phyloP scores from a whole-genome alignment of 2,113 vertebrate species.

The Eudorcas thomsonii region DNA sequence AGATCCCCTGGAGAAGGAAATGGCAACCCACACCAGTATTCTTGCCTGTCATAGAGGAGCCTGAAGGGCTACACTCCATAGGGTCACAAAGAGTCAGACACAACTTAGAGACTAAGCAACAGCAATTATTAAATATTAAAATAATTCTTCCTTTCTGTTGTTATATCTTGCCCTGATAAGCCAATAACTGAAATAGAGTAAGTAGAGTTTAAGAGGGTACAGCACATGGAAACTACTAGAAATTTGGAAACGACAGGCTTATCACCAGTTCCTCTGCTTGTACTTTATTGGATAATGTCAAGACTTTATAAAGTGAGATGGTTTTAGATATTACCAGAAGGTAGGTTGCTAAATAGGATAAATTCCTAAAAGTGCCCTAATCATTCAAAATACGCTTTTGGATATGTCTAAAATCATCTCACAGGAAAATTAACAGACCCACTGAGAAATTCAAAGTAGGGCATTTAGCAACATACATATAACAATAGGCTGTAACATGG shows the following conservation, averaged over 20 bases:
- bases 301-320: conserved; percentile 11
- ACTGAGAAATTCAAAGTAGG: conserved; percentile 86
- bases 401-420: conserved; percentile 78
- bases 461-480: conserved; percentile 77
- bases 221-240: neutral
- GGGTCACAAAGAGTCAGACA: neutral
- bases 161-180: neutral
- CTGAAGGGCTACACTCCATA: neutral
- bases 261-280: neutral
- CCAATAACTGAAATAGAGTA: neutral
- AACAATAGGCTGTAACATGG: conserved; percentile 78
- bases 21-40: neutral
- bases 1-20: neutral
- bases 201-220: neutral
- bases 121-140: neutral
- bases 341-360: conserved; percentile 79
- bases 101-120: neutral
- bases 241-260: neutral
- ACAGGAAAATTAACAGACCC: conserved; percentile 82
- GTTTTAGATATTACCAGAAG: conserved; percentile 76
- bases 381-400: conserved; percentile 81
- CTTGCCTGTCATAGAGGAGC: neutral
- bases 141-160: neutral
- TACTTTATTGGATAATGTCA: neutral
- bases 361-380: conserved; percentile 75